Base-by-base conservation (phyloP, 2,888 invertebrate species). In the Seira musarum region DNA sequence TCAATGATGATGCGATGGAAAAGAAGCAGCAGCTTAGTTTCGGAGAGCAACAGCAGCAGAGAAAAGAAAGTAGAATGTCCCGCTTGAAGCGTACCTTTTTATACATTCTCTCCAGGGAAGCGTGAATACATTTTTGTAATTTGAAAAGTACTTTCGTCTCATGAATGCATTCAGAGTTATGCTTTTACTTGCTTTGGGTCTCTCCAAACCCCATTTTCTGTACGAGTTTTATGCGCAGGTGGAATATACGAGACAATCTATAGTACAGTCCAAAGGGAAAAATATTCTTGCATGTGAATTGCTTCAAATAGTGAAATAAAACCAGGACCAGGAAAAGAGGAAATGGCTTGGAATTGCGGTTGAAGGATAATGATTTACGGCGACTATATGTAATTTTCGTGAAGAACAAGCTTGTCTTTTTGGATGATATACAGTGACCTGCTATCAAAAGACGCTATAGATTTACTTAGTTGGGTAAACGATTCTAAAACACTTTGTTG, bases 101-200 rank as follows among this genome's bases (percentile, higher is more conserved):
- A 40, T 61, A 60, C 40, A 17, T n/a, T 46, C 46, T 46, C 40
- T 46, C 63, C 63, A 63, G 35, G 61, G 46, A 22, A 63, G 63
- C 63, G 46, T 46, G 46, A 71, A 22, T 63, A 71, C n/a, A n/a
- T n/a, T 70, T 63, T 46, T 60, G 30, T 60, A 70, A 70, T 70
- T 70, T 70, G 68, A 40, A 40, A 40, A 13, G 40, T 13, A 40
- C 40, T 40, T 40, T 40, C 40, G 13, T 40, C 13, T 40, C 40
- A 40, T 40, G 13, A n/a, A n/a, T n/a, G n/a, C n/a, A n/a, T n/a
- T n/a, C 40, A 40, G 40, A 40, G 40, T 40, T n/a, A n/a, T n/a
- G n/a, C n/a, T n/a, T n/a, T n/a, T n/a, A n/a, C n/a, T n/a, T n/a
- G n/a, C n/a, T n/a, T n/a, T n/a, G n/a, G n/a, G n/a, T n/a, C n/a